These are phyloP conservation scores for Agrochola macilenta DNA, from an alignment of 2,888 invertebrate genomes.

Conservation along the genomic window DNA sequence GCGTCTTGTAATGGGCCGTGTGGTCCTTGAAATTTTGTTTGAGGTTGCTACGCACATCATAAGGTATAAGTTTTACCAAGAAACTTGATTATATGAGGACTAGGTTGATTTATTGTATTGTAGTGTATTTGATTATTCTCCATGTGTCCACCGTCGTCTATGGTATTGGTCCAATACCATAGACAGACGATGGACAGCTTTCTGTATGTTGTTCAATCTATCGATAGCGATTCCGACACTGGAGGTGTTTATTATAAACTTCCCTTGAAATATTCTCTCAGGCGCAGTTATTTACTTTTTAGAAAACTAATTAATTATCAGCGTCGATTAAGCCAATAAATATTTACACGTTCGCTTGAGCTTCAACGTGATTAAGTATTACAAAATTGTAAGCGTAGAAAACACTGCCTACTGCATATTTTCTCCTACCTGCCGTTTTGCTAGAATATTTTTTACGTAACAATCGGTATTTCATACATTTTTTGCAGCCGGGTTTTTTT, in stretches of 20 bases:
- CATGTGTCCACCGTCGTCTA: not conserved
- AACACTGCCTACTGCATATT: constrained; percentile 5
- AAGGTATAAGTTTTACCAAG: constrained; percentile 6
- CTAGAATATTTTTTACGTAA: not conserved
- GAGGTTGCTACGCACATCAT: constrained; percentile 26
- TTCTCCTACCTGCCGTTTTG: not conserved
- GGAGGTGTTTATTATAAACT: constrained; percentile 38
- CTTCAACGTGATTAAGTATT: constrained; percentile 26
- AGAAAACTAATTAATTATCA: constrained; percentile 49
- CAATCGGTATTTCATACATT: not conserved
- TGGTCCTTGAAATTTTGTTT: constrained; percentile 22
- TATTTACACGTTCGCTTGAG: constrained; percentile 38
- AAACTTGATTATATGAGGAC: not conserved
- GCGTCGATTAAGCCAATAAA: constrained; percentile 51
- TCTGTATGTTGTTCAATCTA: not conserved
- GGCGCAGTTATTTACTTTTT: constrained; percentile 31
- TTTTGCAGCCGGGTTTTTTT: not conserved
- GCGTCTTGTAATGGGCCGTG: constrained; percentile 3
- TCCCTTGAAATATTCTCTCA: constrained; percentile 37
- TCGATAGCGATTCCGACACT: not conserved
- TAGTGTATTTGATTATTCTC: not conserved
- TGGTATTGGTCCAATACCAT: no score
- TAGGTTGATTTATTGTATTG: constrained; percentile 1
- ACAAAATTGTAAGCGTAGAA: constrained; percentile 5
- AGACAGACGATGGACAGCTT: no score